phyloP scores from a whole-genome alignment of 2,888 invertebrate genomes.

The Diarsia dahlii region DNA sequence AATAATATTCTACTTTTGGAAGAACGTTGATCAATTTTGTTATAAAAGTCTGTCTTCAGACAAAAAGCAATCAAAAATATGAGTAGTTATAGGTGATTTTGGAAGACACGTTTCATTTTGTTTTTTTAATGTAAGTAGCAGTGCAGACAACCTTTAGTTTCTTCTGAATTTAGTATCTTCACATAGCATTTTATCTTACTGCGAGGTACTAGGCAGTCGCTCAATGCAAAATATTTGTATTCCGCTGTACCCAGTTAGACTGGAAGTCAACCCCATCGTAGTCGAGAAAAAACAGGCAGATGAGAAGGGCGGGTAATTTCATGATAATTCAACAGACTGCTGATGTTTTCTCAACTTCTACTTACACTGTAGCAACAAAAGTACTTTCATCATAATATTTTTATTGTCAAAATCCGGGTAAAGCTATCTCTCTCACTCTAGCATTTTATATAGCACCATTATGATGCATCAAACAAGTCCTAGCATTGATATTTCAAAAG shows the following conservation, averaged over 20 bases:
- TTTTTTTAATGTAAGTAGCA: conserved; percentile 11
- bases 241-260: background rate
- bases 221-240: background rate
- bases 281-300: background rate
- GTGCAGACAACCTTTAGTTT: too few relatives aligned
- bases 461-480: background rate
- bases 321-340: background rate
- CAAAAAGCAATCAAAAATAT: conserved; percentile 12
- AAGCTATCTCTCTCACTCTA: background rate
- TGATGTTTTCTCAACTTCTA: background rate
- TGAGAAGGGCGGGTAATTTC: background rate
- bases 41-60: background rate
- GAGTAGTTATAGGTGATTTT: background rate
- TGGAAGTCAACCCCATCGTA: background rate
- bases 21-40: background rate
- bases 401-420: conserved; percentile 10
- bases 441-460: background rate
- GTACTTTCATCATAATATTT: background rate
- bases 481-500: background rate
- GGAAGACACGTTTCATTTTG: background rate
- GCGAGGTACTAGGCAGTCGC: background rate
- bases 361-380: conserved; percentile 6
- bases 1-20: conserved; percentile 15
- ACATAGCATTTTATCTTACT: background rate
- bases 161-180: background rate